A percentile compares a stretch with the other conserved stretches of the same genome.
Conservation (phyloP, 2,888 invertebrate species). For the Aethes cnicana region DNA sequence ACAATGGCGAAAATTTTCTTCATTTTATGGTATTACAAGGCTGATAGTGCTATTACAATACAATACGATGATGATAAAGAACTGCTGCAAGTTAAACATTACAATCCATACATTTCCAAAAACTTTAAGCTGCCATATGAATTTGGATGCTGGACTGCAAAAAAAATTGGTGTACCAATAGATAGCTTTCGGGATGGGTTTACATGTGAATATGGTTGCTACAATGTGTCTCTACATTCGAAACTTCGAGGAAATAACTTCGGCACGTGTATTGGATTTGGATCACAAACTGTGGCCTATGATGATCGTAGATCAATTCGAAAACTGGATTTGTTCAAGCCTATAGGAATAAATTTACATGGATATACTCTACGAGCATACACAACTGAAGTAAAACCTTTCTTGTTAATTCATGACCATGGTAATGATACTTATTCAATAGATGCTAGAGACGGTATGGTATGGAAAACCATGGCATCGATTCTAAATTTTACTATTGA, state of each 20-base stretch:
- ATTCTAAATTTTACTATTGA: conserved; percentile 67
- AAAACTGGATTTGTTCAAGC: conserved; percentile 50
- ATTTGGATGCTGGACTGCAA: conserved; percentile 59
- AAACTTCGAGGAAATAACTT: conserved; percentile 50
- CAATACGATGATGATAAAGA: conserved; percentile 48
- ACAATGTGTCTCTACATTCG: conserved; percentile 53
- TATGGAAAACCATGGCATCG: conserved; percentile 62
- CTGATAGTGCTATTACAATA: conserved; percentile 52
- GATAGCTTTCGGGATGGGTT: conserved; percentile 49
- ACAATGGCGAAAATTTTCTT: conserved; percentile 56
- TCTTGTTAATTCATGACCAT: conserved; percentile 46
- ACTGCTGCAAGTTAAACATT: conserved; percentile 45
- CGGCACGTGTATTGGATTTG: conserved; percentile 63
- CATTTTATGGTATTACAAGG: conserved; percentile 60
- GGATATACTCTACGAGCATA: conserved; percentile 54
- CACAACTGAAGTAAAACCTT: conserved; percentile 52
- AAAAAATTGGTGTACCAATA: conserved; percentile 52
- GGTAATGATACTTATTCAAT: conserved; percentile 51
- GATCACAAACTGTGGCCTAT: conserved; percentile 44
- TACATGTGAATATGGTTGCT: conserved; percentile 53
- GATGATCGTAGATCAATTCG: conserved; percentile 34
- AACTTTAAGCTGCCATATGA: conserved; percentile 43
- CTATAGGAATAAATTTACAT: conserved; percentile 57
- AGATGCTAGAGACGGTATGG: conserved; percentile 56
- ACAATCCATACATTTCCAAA: conserved; percentile 54